Base-by-base conservation (phyloP, 1,140 invertebrate genomes). In the Hyles euphorbiae region DNA sequence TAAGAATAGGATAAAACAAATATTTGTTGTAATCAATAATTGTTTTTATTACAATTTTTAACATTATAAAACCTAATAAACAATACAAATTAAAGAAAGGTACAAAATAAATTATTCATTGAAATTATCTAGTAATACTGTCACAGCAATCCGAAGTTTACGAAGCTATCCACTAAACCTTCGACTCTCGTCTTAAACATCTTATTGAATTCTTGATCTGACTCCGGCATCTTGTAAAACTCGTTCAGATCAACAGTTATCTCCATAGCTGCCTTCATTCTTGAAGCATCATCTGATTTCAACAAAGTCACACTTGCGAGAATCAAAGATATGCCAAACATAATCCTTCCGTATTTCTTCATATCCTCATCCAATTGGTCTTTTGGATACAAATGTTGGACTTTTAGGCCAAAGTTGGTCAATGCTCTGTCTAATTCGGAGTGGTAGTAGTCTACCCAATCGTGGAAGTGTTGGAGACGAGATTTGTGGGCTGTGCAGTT, bases 381-480 rank as follows among this genome's bases (percentile, higher is more conserved):
- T 40, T 2, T 40, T 5, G 36, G 36, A 40, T 40, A 40, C 1
- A 70, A 36, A 32, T 11, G 55, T n/a, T 52, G 60, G 2, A 57
- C 55, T 56, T 70, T 62, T 0, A 75, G n/a, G 11, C 56, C 60
- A 53, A 53, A 68, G 51, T 60, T 34, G 10, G 51, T 61, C 3
- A 75, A 57, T 8, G 43, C 57, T n/a, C 62, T 63, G 7, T 70
- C 67, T 3, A 75, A 12, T 47, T 63, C 52, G 1, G 63, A 47
- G 36, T 72, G 59, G 34, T 75, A 75, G 8, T 64, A 61, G 32
- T 72, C 68, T 3, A 75, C 56, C 73, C 73, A 75, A 22, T 69
- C 60, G 3, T 68, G 3, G 34, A 56, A 75, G 36, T 72, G 46
- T 8, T 67, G 56, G 0, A 44, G 46, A 46, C 68, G 64, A 2